A percentile compares a stretch with the other conserved stretches of the same genome.
Conservation (phyloP, 2,113 vertebrate species). For the Indicator maculatus region DNA sequence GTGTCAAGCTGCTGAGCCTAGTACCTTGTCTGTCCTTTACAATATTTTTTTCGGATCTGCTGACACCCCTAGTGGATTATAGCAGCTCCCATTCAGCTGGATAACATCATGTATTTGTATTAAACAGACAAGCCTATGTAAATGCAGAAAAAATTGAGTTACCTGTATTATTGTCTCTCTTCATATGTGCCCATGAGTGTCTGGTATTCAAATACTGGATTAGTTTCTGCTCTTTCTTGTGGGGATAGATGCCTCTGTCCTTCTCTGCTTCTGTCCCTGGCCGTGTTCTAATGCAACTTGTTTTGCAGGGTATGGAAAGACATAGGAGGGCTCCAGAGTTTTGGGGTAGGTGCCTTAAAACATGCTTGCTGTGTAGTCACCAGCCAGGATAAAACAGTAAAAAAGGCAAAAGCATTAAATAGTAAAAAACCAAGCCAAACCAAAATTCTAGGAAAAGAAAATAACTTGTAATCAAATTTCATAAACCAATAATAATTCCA, state of each 20-base stretch:
- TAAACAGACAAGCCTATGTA: neutral
- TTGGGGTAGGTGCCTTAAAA: neutral
- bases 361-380: neutral
- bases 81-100: neutral
- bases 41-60: neutral
- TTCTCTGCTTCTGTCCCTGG: neutral
- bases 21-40: neutral
- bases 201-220: neutral
- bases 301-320: neutral
- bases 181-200: neutral
- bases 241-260: neutral
- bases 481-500: neutral
- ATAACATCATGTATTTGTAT: neutral
- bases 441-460: neutral
- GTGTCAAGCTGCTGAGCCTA: neutral
- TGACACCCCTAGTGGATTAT: neutral
- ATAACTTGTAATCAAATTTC: neutral
- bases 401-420: neutral
- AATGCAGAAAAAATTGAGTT: neutral
- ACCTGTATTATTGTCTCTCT: neutral
- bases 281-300: neutral
- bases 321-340: neutral
- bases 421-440: neutral
- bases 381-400: neutral
- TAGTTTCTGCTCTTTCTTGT: neutral